These are phyloP conservation scores for Brachionus calyciflorus DNA, from an alignment of 1,140 invertebrate species.

Conservation along the genomic window DNA sequence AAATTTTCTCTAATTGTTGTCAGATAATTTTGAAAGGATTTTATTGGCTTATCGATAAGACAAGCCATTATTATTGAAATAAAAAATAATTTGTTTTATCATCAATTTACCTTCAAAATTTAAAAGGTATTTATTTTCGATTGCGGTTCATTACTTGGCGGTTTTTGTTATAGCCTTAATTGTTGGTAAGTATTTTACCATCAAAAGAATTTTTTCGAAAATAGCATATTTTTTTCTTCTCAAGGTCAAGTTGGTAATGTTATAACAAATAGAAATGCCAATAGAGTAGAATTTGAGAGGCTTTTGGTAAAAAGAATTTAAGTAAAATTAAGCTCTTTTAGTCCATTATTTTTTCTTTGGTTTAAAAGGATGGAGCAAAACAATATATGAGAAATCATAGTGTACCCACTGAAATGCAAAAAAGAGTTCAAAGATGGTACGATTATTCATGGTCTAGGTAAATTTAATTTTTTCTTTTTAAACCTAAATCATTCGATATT, in stretches of 20 bases:
- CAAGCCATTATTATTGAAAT: neutral
- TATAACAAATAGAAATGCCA: constrained; percentile 94
- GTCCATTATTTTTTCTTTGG: constrained; percentile 6
- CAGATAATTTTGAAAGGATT: constrained; percentile 35
- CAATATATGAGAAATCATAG: constrained; percentile 95
- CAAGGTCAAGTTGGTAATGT: constrained; percentile 83
- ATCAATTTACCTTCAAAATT: constrained; percentile 19
- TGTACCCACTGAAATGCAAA: constrained; percentile 88
- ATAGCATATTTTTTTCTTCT: neutral
- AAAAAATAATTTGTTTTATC: constrained; percentile 45
- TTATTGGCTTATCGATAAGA: constrained; percentile 30
- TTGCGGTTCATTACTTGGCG: constrained; percentile 33
- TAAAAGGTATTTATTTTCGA: constrained; percentile 40
- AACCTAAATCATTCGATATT: neutral
- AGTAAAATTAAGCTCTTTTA: neutral
- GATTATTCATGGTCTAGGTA: constrained; percentile 90
- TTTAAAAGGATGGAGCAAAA: constrained; percentile 86
- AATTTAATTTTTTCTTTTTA: constrained; percentile 20
- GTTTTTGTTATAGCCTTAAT: constrained; percentile 44
- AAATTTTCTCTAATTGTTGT: neutral
- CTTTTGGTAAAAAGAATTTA: constrained; percentile 67
- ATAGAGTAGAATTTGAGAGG: constrained; percentile 87
- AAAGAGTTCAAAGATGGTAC: constrained; percentile 88
- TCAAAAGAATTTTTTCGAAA: neutral
- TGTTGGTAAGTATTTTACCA: neutral